phyloP scores from a whole-genome alignment of 2,888 invertebrate genomes.

The Melikaiella ostensackeni region DNA sequence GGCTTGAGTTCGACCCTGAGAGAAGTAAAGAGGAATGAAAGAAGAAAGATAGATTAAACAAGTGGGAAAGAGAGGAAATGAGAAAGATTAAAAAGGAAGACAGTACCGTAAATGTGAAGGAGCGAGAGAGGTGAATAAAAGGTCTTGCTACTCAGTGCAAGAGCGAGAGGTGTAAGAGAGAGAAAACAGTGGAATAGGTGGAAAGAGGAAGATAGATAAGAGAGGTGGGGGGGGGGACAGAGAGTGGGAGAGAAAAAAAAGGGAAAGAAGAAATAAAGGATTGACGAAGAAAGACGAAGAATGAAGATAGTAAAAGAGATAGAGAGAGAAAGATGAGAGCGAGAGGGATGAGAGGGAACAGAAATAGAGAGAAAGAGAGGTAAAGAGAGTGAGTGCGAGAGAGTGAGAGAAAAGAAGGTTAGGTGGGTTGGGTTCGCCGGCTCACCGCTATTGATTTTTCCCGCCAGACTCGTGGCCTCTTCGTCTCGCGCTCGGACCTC shows the following conservation, averaged over 20 bases:
- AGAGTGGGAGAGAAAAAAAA: slow-evolving; percentile 20
- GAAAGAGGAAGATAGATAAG: slow-evolving; percentile 37
- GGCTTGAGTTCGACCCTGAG: slow-evolving; percentile 65
- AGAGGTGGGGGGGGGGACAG: background rate
- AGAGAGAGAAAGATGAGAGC: slow-evolving; percentile 42
- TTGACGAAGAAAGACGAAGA: slow-evolving; percentile 39
- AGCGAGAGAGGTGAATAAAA: slow-evolving; percentile 18
- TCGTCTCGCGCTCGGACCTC: slow-evolving; percentile 63
- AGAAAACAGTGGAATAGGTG: background rate
- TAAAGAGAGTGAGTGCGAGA: slow-evolving; percentile 48
- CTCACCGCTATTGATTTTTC: slow-evolving; percentile 77
- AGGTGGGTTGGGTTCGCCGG: slow-evolving; percentile 74
- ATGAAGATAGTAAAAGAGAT: slow-evolving; percentile 3
- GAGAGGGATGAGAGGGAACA: slow-evolving; percentile 44
- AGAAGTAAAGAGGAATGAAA: background rate
- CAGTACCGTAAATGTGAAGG: background rate
- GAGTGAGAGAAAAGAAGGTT: slow-evolving; percentile 58
- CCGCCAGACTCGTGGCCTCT: slow-evolving; percentile 75
- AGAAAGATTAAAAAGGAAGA: slow-evolving; percentile 10
- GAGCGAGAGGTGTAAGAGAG: slow-evolving; percentile 14
- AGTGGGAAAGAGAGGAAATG: background rate
- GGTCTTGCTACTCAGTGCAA: background rate
- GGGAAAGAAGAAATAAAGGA: background rate
- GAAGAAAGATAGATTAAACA: background rate
- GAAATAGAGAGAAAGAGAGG: slow-evolving; percentile 18